These are phyloP conservation scores for Penaeus japonicus DNA, from an alignment of 1,140 invertebrate genomes.

Conservation along the genomic window DNA sequence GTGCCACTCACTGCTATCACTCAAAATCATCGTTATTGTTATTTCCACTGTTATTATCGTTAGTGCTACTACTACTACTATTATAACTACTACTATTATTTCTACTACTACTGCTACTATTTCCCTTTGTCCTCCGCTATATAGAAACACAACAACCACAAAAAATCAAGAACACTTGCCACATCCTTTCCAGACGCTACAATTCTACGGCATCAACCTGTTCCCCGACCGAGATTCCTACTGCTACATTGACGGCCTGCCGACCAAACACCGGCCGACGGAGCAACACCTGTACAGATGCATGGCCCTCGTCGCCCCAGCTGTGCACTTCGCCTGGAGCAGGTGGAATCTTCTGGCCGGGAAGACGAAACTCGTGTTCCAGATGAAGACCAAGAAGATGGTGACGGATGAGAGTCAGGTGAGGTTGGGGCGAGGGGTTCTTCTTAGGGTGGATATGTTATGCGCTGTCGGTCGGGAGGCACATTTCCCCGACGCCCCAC, in stretches of 20 bases:
- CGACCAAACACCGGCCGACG: slow-evolving; percentile 77
- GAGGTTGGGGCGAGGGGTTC: not conserved
- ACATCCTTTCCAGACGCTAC: slow-evolving; percentile 71
- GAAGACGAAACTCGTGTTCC: slow-evolving; percentile 75
- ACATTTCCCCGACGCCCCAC: too few relatives aligned
- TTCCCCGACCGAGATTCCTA: slow-evolving; percentile 86
- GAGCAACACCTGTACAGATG: slow-evolving; percentile 83
- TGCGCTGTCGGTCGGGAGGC: too few relatives aligned
- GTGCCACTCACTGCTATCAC: too few relatives aligned
- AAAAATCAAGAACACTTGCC: not conserved
- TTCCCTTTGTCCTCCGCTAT: not conserved
- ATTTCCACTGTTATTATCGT: not conserved
- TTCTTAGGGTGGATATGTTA: slow-evolving; percentile 65
- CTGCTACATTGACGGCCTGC: slow-evolving; percentile 79
- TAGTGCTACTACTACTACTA: not conserved
- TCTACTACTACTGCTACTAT: not conserved
- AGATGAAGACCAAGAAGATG: slow-evolving; percentile 68
- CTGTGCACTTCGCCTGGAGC: slow-evolving; percentile 81
- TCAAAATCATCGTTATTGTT: too few relatives aligned
- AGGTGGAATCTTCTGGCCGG: slow-evolving; percentile 81
- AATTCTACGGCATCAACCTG: slow-evolving; percentile 81
- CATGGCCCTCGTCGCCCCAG: slow-evolving; percentile 78
- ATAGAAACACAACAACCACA: too few relatives aligned
- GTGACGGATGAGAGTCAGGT: slow-evolving; percentile 47
- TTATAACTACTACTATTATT: slow-evolving; percentile 24